Percentiles rank a stretch among this genome's conserved stretches.
Conservation (phyloP, 2,888 invertebrate genomes). For the Philereme vetulata region DNA sequence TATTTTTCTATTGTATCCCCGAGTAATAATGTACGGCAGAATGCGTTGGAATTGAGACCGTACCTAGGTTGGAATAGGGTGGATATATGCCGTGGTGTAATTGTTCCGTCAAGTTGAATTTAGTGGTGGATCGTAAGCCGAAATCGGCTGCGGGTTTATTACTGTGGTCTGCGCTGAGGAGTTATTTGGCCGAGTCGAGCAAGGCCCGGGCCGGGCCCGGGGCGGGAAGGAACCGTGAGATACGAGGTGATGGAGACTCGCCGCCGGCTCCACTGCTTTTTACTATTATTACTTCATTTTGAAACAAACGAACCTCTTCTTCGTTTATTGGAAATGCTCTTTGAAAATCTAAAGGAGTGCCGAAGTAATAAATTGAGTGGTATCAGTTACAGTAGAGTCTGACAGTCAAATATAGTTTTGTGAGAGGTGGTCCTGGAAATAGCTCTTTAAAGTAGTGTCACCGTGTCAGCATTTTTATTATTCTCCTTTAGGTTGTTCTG, state of each 20-base stretch:
- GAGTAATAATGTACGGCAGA: slow-evolving; percentile 26
- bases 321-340: too few species aligned
- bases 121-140: slow-evolving; percentile 35
- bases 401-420: too few species aligned
- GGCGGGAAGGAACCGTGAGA: too few species aligned
- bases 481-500: too few species aligned
- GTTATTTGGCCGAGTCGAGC: slow-evolving; percentile 19
- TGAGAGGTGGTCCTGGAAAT: too few species aligned
- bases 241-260: neutral
- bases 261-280: neutral
- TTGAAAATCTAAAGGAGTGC: too few species aligned
- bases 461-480: too few species aligned
- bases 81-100: slow-evolving; percentile 2
- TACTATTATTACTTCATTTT: too few species aligned
- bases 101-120: slow-evolving; percentile 32
- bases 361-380: too few species aligned
- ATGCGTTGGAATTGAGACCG: slow-evolving; percentile 2
- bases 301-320: too few species aligned
- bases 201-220: neutral
- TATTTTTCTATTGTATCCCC: slow-evolving; percentile 35
- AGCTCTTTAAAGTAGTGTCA: too few species aligned
- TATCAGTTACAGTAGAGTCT: too few species aligned
- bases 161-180: slow-evolving; percentile 22
- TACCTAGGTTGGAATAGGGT: neutral
- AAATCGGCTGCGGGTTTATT: slow-evolving; percentile 36